phyloP scores from a whole-genome alignment of 2,888 invertebrate species.

The Hoplodrina blanda region DNA sequence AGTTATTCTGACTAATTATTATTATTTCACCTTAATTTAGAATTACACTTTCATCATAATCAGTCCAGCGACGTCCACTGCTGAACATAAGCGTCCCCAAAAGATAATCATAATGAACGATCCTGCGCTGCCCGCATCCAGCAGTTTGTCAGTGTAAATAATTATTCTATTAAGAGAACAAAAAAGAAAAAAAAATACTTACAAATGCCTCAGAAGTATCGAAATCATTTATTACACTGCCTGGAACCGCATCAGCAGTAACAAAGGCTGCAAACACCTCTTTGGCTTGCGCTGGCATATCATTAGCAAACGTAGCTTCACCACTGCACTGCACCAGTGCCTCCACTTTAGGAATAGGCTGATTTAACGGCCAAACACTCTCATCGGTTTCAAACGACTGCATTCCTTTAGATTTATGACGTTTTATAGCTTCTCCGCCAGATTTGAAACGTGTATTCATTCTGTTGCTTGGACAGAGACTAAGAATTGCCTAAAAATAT shows the following conservation, averaged over 20 bases:
- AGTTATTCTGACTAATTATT: too few species aligned
- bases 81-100: too few species aligned
- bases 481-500: slow-evolving; percentile 66
- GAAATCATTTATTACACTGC: slow-evolving; percentile 88
- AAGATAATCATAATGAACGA: too few species aligned
- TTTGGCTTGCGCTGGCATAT: slow-evolving; percentile 89
- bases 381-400: slow-evolving; percentile 92
- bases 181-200: slow-evolving; percentile 51
- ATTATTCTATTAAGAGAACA: too few species aligned
- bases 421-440: slow-evolving; percentile 64
- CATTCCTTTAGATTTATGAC: slow-evolving; percentile 85
- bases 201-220: slow-evolving; percentile 92
- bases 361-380: slow-evolving; percentile 92
- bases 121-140: too few species aligned
- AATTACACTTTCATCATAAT: too few species aligned
- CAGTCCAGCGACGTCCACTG: too few species aligned
- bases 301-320: slow-evolving; percentile 92
- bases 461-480: slow-evolving; percentile 66
- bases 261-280: slow-evolving; percentile 93
- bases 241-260: slow-evolving; percentile 85
- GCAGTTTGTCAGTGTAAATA: too few species aligned
- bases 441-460: slow-evolving; percentile 63
- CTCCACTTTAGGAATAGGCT: slow-evolving; percentile 93
- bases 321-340: slow-evolving; percentile 91
- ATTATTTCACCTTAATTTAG: too few species aligned